Base-by-base conservation (phyloP, 2,113 vertebrate genomes). In the Numenius arquata region DNA sequence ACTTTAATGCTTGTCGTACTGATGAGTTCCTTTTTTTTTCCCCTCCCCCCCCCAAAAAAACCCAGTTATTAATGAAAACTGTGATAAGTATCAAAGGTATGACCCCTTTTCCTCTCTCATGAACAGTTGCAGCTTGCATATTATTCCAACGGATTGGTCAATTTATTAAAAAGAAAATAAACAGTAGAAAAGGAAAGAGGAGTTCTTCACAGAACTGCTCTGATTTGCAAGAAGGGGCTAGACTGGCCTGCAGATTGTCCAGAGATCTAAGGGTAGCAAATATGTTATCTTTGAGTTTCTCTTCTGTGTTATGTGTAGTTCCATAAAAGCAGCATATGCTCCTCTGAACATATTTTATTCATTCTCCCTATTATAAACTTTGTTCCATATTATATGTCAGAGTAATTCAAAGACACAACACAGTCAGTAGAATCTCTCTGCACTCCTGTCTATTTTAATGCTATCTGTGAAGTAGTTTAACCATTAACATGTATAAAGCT, bases 401-500 rank as follows among this genome's bases (percentile, higher is more conserved):
- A 73, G 21, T 22, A 63, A 78, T 36, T 87, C 34, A 78, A 67
- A 88, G 40, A n/a, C 40, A 56, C 36, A 43, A 38, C 26, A 83
- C 34, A 77, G 73, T 77, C 68, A 50, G 26, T 8, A 59, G 76
- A 71, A 66, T 72, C 63, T 92, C n/a, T 74, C 56, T 65, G 19
- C 17, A 22, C 38, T 95, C 20, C 63, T 86, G 17, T 73, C 36
- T 77, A 12, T 52, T 94, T 88, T 81, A 80, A 78, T 89, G 47
- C 36, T 12, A 75, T 84, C 84, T 85, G 50, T 90, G 80, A 84
- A 89, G 40, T 16, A 84, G 94, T 82, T 96, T 96, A 96, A 93
- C 65, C 48, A 93, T 96, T 96, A 96, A 96, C 92, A 6, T 52
- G 40, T 26, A 86, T 78, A 89, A 95, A 88, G n/a, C 45, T 48